Base-by-base conservation (phyloP, 1,140 invertebrate species). In the Drosophila paulistorum region DNA sequence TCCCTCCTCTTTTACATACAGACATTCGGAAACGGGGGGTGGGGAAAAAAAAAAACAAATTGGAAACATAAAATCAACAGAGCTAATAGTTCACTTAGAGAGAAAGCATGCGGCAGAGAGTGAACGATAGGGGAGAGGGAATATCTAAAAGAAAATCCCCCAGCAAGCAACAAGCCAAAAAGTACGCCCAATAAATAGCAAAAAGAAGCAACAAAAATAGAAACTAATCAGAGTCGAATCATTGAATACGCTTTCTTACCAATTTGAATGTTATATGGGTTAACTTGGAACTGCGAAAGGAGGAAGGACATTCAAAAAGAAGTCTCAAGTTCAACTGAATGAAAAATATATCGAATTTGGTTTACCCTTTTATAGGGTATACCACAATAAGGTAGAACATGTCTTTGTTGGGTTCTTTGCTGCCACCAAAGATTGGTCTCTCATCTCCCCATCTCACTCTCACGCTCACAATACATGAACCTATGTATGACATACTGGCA, bases 61-160 rank as follows among this genome's bases (percentile, higher is more conserved):
- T 87, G 83, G 68, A 89, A 83, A 89, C 84, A 87, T 87, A 87
- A 87, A 89, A 87, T 83, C 84, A 87, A 87, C 83, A 89, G 65
- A 87, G 84, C 83, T 87, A 87, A 87, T 87, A 87, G 83, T 87
- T 87, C 84, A 89, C 84, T 87, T 89, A 79, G 77, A 73, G 84
- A 60, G 65, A 51, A 51, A 11, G 45, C 26, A 30, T 30, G 45
- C 45, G 20, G 10, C 3, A 10, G 45, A 51, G 2, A 23, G 20
- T 4, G 9, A 30, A 7, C 5, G 20, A 51, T 3, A 23, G 17
- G 45, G 45, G 3, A 3, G 45, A 1, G 45, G 9, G 17, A 51
- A 51, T 23, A 51, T 17, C 45, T 20, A 51, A 23, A 17, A 23
- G 45, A 51, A 51, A 51, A 51, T 51, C 74, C 14, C 48, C 30